Percentiles rank a stretch among this genome's conserved stretches.
Conservation (phyloP, 1,140 invertebrate species). For the Pseudomyrmex pallidus region DNA sequence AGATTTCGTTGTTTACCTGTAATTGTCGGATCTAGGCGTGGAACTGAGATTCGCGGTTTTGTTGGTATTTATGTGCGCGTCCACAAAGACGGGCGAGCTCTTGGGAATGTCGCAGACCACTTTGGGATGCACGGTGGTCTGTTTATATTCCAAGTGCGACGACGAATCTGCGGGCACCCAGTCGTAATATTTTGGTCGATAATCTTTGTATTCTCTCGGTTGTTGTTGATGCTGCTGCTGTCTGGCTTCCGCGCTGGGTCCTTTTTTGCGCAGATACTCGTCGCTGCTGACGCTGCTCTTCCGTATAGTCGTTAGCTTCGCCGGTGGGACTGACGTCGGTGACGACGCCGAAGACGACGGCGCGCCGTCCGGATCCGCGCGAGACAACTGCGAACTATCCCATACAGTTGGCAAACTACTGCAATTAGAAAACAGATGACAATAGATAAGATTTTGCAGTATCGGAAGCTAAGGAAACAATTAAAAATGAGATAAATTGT, state of each 20-base stretch:
- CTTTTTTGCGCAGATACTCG: slow-evolving; percentile 73
- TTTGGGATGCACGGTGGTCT: slow-evolving; percentile 84
- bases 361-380: slow-evolving; percentile 89
- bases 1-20: slow-evolving; percentile 68
- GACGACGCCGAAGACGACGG: slow-evolving; percentile 84
- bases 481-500: neutral
- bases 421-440: slow-evolving; percentile 29
- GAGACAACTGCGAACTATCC: slow-evolving; percentile 76
- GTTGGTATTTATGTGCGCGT: slow-evolving; percentile 72
- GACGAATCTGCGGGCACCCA: slow-evolving; percentile 74
- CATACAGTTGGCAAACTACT: slow-evolving; percentile 78
- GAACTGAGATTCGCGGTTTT: slow-evolving; percentile 73
- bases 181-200: slow-evolving; percentile 82
- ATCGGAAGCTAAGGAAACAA: neutral
- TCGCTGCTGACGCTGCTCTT: slow-evolving; percentile 73
- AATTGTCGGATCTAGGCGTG: slow-evolving; percentile 79
- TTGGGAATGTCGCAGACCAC: slow-evolving; percentile 86
- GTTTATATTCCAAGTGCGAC: slow-evolving; percentile 77
- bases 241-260: slow-evolving; percentile 82
- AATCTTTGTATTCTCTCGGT: slow-evolving; percentile 85
- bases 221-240: slow-evolving; percentile 76
- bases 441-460: neutral
- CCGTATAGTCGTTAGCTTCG: slow-evolving; percentile 63
- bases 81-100: slow-evolving; percentile 82
- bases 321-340: slow-evolving; percentile 74